phyloP scores from a whole-genome alignment of 2,888 invertebrate species.

The Dicyrtomina minuta region DNA sequence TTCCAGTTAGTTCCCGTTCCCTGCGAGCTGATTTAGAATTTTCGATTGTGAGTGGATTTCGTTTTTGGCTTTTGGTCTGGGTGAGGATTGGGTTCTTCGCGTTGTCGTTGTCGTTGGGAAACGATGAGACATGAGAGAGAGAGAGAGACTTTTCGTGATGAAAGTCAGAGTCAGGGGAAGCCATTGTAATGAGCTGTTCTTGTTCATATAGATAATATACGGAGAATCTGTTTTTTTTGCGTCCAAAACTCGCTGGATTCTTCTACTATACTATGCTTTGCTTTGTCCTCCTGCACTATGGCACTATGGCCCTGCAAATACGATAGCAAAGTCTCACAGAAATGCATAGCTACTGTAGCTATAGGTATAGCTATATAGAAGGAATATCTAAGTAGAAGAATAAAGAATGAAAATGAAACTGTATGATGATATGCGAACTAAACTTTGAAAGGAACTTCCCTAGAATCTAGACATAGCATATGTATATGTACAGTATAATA shows the following conservation, averaged over 20 bases:
- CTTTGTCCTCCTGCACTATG: too few relatives aligned
- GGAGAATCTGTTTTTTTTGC: slow-evolving; percentile 18
- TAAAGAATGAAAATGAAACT: too few relatives aligned
- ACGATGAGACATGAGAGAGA: background rate
- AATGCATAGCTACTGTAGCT: too few relatives aligned
- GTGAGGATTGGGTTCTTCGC: background rate
- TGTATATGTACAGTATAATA: too few relatives aligned
- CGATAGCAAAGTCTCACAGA: too few relatives aligned
- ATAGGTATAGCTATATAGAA: too few relatives aligned
- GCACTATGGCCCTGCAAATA: too few relatives aligned
- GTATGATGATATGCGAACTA: too few relatives aligned
- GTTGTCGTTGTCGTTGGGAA: background rate
- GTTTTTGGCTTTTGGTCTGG: slow-evolving; percentile 10
- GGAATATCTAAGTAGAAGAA: too few relatives aligned
- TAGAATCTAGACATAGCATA: too few relatives aligned
- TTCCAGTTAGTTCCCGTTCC: background rate
- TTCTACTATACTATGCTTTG: background rate
- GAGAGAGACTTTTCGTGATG: slow-evolving; percentile 31
- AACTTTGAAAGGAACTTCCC: too few relatives aligned
- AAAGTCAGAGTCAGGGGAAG: slow-evolving; percentile 35
- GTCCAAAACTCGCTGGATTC: background rate
- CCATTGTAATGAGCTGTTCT: slow-evolving; percentile 32
- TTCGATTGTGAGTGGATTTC: slow-evolving; percentile 22
- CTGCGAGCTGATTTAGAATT: background rate
- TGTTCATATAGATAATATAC: background rate